Conservation (phyloP, 2,113 vertebrate species). For the Ailuropoda melanoleuca region DNA sequence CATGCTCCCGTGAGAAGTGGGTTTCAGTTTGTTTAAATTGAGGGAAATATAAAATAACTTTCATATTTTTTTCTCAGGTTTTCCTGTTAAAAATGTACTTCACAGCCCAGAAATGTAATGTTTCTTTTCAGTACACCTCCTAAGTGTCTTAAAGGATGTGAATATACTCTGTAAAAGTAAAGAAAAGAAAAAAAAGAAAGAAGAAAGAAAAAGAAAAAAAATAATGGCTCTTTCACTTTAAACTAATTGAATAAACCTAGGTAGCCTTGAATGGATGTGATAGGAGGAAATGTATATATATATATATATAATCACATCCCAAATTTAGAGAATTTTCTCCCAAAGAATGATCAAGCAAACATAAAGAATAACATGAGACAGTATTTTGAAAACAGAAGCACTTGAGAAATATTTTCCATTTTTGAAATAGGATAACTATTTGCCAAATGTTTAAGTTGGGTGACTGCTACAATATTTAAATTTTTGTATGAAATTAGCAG, state of each 20-base stretch:
- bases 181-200: not conserved
- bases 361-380: conserved; percentile 71
- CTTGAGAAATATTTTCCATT: conserved; percentile 81
- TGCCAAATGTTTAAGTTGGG: conserved; percentile 83
- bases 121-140: not conserved
- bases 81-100: conserved; percentile 38
- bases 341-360: conserved; percentile 68
- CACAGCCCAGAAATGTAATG: not conserved
- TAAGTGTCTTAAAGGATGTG: conserved; percentile 20
- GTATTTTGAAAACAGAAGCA: conserved; percentile 79
- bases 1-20: conserved; percentile 53
- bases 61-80: conserved; percentile 25
- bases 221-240: not conserved
- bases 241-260: not conserved
- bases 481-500: conserved; percentile 82
- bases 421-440: conserved; percentile 81
- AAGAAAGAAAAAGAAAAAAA: not conserved
- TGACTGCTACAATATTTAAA: conserved; percentile 82
- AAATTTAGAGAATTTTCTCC: conserved; percentile 54
- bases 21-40: conserved; percentile 31
- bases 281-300: not conserved
- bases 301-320: not conserved
- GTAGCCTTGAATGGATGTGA: not conserved
- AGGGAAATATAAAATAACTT: conserved; percentile 36
- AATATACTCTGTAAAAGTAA: not conserved